These are phyloP conservation scores for Entomyzon cyanotis DNA, from an alignment of 2,113 vertebrate species.

Conservation along the genomic window DNA sequence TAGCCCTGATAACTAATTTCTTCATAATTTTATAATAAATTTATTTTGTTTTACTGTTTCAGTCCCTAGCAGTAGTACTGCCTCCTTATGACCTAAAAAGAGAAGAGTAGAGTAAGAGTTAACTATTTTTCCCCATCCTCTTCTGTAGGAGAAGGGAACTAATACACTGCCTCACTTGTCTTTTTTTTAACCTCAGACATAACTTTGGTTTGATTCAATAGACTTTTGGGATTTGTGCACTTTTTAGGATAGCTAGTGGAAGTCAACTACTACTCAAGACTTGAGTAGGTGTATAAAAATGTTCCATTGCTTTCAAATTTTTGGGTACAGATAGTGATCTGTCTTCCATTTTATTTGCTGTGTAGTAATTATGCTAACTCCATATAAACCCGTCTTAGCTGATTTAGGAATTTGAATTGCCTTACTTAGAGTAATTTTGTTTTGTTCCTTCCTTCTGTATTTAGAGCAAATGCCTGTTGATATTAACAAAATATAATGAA, in stretches of 20 bases:
- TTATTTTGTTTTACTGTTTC: neutral
- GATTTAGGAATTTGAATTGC: neutral
- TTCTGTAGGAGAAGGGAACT: neutral
- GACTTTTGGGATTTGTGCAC: accelerated
- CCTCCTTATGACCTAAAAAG: neutral
- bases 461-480: neutral
- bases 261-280: neutral
- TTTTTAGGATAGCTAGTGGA: neutral
- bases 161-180: neutral
- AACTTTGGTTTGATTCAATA: neutral
- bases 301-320: neutral
- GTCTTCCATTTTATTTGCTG: neutral
- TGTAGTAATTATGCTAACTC: neutral
- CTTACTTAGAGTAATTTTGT: neutral
- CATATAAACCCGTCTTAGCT: neutral
- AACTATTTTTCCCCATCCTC: neutral
- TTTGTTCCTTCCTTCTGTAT: neutral
- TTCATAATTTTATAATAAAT: neutral
- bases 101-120: neutral
- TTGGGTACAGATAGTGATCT: neutral
- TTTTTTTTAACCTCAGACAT: neutral
- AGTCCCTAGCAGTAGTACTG: neutral
- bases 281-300: neutral
- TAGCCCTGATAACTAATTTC: neutral
- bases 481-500: neutral